Evolutionary conservation across 2,113 vertebrate genomes (phyloP).

Genomic region (Tachuris rubrigastra): DNA sequence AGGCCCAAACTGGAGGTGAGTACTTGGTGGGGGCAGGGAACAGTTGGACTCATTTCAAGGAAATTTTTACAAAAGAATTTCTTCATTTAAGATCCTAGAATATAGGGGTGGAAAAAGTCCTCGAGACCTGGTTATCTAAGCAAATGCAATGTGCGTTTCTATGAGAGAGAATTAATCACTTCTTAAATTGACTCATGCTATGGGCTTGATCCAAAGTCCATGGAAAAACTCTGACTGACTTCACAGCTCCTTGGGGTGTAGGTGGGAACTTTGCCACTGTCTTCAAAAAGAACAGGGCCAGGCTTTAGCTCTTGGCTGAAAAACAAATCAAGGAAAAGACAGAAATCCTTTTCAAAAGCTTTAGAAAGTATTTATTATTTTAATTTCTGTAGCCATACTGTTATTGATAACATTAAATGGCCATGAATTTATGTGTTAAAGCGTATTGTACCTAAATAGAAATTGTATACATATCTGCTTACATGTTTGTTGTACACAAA

Average conservation of each 20-base stretch:
- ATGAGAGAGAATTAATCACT: background rate
- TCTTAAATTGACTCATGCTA: slow-evolving; percentile 45
- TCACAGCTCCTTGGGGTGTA: slow-evolving; percentile 33
- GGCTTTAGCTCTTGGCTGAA: slow-evolving; percentile 12
- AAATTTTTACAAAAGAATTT: background rate
- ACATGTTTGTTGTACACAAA: background rate
- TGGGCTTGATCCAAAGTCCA: slow-evolving; percentile 37
- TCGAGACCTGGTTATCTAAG: background rate
- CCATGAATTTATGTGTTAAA: background rate
- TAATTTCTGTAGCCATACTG: background rate
- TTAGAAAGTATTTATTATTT: slow-evolving; percentile 1
- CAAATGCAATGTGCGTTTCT: background rate
- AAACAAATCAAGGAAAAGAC: background rate
- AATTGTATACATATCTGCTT: background rate
- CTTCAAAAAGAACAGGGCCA: slow-evolving; percentile 21
- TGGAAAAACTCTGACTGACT: slow-evolving; percentile 42
- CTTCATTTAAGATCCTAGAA: background rate
- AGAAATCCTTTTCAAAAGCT: background rate
- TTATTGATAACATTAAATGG: background rate
- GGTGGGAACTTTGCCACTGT: slow-evolving; percentile 46
- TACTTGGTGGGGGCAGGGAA: background rate
- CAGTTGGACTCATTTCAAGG: background rate
- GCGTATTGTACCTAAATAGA: background rate
- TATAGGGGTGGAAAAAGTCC: background rate
- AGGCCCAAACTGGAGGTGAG: background rate